A percentile compares a stretch with the other conserved stretches of the same genome.
Conservation (phyloP, 2,888 invertebrate genomes). For the Lumbricus terrestris region DNA sequence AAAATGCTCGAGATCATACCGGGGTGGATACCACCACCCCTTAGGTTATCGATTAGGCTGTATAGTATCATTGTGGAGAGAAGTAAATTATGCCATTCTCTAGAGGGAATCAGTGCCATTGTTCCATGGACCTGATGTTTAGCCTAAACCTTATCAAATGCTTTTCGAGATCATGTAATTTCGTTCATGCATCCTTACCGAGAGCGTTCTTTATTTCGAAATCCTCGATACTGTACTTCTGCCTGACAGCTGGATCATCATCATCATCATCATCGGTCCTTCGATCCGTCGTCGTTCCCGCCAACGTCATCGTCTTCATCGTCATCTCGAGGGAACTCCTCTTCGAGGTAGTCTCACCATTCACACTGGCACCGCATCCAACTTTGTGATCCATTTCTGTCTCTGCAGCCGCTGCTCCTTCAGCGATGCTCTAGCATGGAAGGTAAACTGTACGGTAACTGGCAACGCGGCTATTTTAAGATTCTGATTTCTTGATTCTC, state of each 20-base stretch:
- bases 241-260: background rate
- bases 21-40: too few species aligned
- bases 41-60: too few species aligned
- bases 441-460: background rate
- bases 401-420: background rate
- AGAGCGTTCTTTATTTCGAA: conserved; percentile 27
- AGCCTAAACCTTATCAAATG: background rate
- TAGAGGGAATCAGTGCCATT: too few species aligned
- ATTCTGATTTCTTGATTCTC: background rate
- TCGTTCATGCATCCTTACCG: conserved; percentile 5
- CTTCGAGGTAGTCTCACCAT: background rate
- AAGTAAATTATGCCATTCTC: too few species aligned
- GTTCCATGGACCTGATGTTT: too few species aligned
- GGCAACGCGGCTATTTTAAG: background rate
- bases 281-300: background rate
- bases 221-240: conserved; percentile 25
- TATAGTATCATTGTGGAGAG: too few species aligned
- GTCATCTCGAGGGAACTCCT: background rate
- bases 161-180: background rate
- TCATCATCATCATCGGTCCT: background rate
- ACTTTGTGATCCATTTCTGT: background rate
- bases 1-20: too few species aligned
- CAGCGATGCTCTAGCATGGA: background rate
- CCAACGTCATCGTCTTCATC: background rate
- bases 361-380: background rate